Evolutionary conservation across 2,113 vertebrate genomes (phyloP).

Genomic region (Pteropus alecto): DNA sequence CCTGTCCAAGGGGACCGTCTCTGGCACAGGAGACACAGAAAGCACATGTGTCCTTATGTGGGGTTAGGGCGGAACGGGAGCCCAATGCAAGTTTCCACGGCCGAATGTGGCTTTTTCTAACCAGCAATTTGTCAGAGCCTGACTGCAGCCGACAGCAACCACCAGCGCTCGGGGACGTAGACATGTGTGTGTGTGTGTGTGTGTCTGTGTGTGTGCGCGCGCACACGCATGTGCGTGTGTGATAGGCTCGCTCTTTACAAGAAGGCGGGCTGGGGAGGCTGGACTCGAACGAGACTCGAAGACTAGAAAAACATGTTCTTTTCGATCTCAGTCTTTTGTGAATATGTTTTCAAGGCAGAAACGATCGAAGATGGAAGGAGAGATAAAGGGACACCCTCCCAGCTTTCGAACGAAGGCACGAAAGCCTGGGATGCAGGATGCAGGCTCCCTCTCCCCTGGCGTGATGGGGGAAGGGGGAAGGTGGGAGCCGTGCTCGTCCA

Average conservation of each 20-base stretch:
- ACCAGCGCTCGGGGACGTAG: rapidly evolving
- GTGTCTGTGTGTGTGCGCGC: no score
- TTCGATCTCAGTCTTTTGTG: not conserved
- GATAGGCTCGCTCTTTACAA: rapidly evolving
- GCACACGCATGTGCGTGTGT: no score
- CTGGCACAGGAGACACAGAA: rapidly evolving
- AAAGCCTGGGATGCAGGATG: rapidly evolving
- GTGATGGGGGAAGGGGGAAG: not conserved
- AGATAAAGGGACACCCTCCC: no score
- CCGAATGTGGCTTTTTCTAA: rapidly evolving
- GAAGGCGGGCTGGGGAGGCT: rapidly evolving
- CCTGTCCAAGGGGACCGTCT: rapidly evolving
- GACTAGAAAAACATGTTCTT: rapidly evolving
- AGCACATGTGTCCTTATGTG: rapidly evolving
- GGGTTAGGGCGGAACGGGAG: rapidly evolving
- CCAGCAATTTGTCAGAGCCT: not conserved
- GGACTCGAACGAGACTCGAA: rapidly evolving
- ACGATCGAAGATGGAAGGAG: not conserved
- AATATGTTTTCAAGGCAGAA: not conserved
- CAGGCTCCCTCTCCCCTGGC: rapidly evolving
- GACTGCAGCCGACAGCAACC: rapidly evolving
- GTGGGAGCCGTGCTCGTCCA: rapidly evolving
- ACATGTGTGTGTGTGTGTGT: no score
- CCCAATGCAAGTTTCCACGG: rapidly evolving
- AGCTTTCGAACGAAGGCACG: not conserved